A percentile compares a stretch with the other conserved stretches of the same genome.
These are phyloP conservation scores for Hermaeophaga mercurialis DNA, from an alignment of 2,888 invertebrate species.

Conservation along the genomic window DNA sequence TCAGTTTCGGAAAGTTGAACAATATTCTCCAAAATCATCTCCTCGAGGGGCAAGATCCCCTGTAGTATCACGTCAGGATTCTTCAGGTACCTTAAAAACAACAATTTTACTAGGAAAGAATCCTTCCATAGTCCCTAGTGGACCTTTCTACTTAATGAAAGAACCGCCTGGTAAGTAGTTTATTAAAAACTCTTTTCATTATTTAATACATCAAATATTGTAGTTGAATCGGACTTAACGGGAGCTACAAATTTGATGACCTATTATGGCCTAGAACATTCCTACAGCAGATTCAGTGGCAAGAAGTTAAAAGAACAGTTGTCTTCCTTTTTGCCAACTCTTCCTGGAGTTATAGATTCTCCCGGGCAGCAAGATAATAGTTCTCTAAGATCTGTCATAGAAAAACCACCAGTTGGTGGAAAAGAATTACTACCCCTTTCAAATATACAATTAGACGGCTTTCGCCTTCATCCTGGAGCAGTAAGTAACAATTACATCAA, in stretches of 20 bases:
- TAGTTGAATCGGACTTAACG: constrained; percentile 90
- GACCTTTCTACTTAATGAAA: constrained; percentile 98
- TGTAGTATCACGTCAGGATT: constrained; percentile 94
- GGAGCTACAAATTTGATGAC: constrained; percentile 97
- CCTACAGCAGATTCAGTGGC: constrained; percentile 96
- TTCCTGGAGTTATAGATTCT: constrained; percentile 94
- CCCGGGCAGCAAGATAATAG: constrained; percentile 87
- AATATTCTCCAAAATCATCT: constrained; percentile 94
- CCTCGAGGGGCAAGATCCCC: constrained; percentile 93
- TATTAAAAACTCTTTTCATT: neutral
- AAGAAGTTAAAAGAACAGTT: constrained; percentile 94
- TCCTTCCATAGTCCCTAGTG: constrained; percentile 95
- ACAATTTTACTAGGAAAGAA: constrained; percentile 97
- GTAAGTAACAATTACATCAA: constrained; percentile 52
- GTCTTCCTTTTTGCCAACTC: constrained; percentile 91
- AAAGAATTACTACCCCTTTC: constrained; percentile 87
- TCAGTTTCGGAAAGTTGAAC: constrained; percentile 90
- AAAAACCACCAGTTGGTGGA: constrained; percentile 92
- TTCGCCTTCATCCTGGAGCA: constrained; percentile 93
- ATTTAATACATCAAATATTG: constrained; percentile 34
- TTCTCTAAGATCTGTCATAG: constrained; percentile 90
- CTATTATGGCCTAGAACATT: constrained; percentile 94
- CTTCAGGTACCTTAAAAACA: constrained; percentile 95
- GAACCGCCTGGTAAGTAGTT: constrained; percentile 81
- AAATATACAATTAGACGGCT: constrained; percentile 88